A percentile compares a stretch with the other conserved stretches of the same genome.
These are phyloP conservation scores for Pissodes strobi DNA, from an alignment of 1,140 invertebrate genomes.

Conservation along the genomic window DNA sequence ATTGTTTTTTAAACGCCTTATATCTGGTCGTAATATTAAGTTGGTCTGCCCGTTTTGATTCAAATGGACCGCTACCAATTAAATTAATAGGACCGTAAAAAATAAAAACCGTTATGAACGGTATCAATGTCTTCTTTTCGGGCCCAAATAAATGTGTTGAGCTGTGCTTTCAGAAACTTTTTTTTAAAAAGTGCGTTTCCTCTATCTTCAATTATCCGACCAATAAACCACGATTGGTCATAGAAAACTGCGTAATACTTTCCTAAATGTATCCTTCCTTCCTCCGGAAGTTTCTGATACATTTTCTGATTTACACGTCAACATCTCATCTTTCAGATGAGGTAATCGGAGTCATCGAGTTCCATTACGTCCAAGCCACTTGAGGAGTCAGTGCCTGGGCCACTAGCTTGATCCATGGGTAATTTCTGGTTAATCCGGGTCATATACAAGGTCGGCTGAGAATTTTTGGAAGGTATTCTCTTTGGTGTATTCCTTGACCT, in stretches of 20 bases:
- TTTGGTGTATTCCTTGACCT: no score
- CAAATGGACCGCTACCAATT: not conserved
- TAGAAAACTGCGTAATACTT: not conserved
- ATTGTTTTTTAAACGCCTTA: not conserved
- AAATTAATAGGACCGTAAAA: not conserved
- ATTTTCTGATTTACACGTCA: not conserved
- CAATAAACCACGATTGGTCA: not conserved
- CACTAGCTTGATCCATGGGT: no score
- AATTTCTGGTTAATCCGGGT: not conserved
- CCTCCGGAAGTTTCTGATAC: not conserved
- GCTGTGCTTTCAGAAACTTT: not conserved
- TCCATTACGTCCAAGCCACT: not conserved
- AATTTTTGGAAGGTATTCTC: no score
- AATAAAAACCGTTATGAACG: not conserved
- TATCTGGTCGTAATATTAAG: not conserved
- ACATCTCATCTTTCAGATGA: no score
- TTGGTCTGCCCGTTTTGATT: not conserved
- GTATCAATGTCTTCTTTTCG: not conserved
- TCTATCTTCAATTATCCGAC: not conserved
- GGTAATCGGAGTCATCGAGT: not conserved
- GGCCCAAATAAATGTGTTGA: not conserved
- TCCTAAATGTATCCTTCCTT: slow-evolving; percentile 4
- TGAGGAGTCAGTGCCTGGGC: not conserved
- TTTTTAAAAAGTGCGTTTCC: not conserved
- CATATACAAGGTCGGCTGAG: not conserved